phyloP scores from a whole-genome alignment of 1,140 invertebrate species.

The Cherax quadricarinatus region DNA sequence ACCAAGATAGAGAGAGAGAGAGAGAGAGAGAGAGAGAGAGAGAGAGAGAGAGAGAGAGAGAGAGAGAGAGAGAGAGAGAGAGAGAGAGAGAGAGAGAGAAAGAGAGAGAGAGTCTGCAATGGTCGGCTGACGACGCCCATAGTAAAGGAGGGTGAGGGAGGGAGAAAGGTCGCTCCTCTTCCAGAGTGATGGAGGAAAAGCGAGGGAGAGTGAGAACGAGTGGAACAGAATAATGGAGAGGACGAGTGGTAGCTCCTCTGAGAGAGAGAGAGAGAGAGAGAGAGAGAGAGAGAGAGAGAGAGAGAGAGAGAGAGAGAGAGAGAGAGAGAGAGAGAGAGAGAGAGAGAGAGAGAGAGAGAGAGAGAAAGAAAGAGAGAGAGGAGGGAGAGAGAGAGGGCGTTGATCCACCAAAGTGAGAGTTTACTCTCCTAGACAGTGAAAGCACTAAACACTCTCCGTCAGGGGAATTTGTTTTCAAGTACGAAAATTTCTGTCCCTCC shows the following conservation, averaged over 20 bases:
- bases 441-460: too few relatives aligned
- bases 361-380: constrained; percentile 34
- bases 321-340: constrained; percentile 13
- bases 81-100: constrained; percentile 13
- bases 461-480: too few relatives aligned
- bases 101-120: not conserved
- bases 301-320: constrained; percentile 11
- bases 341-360: constrained; percentile 47
- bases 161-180: not conserved
- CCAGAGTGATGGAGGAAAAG: not conserved
- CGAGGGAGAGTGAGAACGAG: not conserved
- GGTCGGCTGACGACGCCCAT: not conserved
- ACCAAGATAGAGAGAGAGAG: not conserved
- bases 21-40: constrained; percentile 19
- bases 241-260: constrained; percentile 1
- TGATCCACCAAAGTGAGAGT: too few relatives aligned
- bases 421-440: not conserved
- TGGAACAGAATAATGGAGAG: not conserved
- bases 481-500: too few relatives aligned
- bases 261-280: constrained; percentile 37
- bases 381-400: too few relatives aligned
- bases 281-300: constrained; percentile 47
- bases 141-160: not conserved
- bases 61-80: constrained; percentile 28
- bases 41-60: constrained; percentile 1